These are phyloP conservation scores for Cenopis cana DNA, from an alignment of 2,888 invertebrate species.

Conservation along the genomic window DNA sequence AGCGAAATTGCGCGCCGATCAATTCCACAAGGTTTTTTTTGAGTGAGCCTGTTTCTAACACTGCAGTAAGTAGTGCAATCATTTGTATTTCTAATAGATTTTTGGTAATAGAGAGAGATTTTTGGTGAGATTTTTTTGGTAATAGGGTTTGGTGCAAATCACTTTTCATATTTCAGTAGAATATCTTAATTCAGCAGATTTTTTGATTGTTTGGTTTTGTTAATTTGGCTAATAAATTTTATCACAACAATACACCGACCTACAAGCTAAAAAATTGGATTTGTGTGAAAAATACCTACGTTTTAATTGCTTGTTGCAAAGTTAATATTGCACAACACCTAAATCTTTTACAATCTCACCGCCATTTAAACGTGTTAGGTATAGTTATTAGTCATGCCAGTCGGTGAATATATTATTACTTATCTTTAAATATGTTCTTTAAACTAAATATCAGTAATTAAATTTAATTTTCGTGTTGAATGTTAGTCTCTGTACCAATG, in stretches of 20 bases:
- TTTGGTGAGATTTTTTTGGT: not conserved
- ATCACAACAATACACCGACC: no score
- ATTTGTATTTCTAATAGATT: not conserved
- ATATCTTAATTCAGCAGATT: not conserved
- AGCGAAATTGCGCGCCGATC: no score
- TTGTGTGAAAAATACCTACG: no score
- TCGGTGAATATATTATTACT: not conserved
- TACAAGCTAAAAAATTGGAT: no score
- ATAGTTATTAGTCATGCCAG: not conserved
- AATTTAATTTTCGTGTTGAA: not conserved
- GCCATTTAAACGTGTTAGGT: not conserved
- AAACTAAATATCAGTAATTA: not conserved
- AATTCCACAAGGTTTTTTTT: not conserved
- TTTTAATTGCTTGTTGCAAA: no score
- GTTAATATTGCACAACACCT: not conserved
- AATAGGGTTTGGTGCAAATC: not conserved
- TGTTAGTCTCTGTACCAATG: not conserved
- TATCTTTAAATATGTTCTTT: not conserved
- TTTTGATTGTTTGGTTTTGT: not conserved
- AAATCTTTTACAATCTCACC: no score
- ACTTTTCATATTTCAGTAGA: not conserved
- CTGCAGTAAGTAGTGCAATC: not conserved
- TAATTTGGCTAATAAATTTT: no score
- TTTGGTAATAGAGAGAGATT: not conserved
- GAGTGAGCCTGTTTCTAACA: not conserved